Evolutionary conservation across 2,113 vertebrate genomes (phyloP).

Genomic region (Donacobius atricapilla): DNA sequence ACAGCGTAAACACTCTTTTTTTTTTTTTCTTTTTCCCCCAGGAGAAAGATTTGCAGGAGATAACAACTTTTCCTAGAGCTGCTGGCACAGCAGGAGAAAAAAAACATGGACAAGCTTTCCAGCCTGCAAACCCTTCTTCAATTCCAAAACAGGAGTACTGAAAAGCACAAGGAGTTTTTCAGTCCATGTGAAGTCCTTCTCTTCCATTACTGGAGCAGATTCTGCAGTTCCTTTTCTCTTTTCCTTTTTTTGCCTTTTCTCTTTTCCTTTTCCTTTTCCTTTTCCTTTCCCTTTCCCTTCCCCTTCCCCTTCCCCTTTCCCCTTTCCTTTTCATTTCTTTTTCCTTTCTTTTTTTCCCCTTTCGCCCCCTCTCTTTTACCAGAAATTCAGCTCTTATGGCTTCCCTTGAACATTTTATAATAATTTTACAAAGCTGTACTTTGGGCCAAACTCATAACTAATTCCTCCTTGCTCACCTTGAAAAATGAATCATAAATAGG

Average conservation of each 20-base stretch:
- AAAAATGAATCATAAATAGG: background rate
- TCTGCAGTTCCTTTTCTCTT: too few species aligned
- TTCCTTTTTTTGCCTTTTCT: too few species aligned
- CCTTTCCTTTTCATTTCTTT: fast-evolving
- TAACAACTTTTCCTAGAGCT: background rate
- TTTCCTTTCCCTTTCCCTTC: too few species aligned
- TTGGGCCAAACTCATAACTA: too few species aligned
- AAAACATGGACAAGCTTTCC: background rate
- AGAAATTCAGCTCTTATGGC: background rate
- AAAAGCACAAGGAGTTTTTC: background rate
- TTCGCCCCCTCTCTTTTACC: fast-evolving
- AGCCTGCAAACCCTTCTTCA: background rate
- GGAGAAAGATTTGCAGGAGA: background rate
- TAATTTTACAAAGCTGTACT: background rate
- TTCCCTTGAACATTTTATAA: background rate
- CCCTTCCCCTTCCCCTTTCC: too few species aligned
- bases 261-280: too few species aligned
- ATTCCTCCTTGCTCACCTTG: background rate
- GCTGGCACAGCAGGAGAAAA: background rate
- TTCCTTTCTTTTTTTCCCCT: too few species aligned
- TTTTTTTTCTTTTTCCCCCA: background rate
- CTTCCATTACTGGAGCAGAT: background rate
- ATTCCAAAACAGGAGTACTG: background rate
- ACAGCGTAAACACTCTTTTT: background rate
- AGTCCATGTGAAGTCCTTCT: background rate